Evolutionary conservation across 2,888 invertebrate genomes (phyloP).

Genomic region (Polydrusus cervinus): DNA sequence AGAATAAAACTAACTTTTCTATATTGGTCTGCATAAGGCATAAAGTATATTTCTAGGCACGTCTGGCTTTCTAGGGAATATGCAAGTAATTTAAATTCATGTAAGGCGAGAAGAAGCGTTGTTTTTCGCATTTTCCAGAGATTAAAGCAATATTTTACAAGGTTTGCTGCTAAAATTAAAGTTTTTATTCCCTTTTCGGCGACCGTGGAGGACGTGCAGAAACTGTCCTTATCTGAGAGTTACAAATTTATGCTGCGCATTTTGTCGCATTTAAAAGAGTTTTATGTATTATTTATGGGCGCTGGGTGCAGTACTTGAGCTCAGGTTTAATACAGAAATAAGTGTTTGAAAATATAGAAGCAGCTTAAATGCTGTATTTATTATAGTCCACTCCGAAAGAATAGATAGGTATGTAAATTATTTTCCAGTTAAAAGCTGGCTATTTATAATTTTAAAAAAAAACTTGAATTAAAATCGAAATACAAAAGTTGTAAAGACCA

Average conservation of each 20-base stretch:
- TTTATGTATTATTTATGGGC: slow-evolving; percentile 64
- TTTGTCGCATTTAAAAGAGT: slow-evolving; percentile 67
- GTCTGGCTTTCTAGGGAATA: slow-evolving; percentile 47
- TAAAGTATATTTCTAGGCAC: slow-evolving; percentile 48
- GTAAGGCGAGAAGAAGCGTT: slow-evolving; percentile 70
- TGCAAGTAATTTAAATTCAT: slow-evolving; percentile 70
- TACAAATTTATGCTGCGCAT: slow-evolving; percentile 68
- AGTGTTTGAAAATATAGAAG: slow-evolving; percentile 41
- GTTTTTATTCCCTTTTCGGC: slow-evolving; percentile 62
- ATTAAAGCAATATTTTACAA: slow-evolving; percentile 72
- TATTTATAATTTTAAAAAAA: not conserved
- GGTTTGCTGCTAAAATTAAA: slow-evolving; percentile 68
- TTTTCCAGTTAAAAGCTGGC: slow-evolving; percentile 19
- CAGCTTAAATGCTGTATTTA: slow-evolving; percentile 38
- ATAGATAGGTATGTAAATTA: slow-evolving; percentile 37
- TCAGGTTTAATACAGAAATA: slow-evolving; percentile 53
- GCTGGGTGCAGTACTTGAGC: slow-evolving; percentile 30
- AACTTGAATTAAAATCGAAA: not conserved
- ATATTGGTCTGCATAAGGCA: slow-evolving; percentile 46
- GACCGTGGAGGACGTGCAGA: slow-evolving; percentile 65
- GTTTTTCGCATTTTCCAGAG: slow-evolving; percentile 70
- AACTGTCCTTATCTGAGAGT: slow-evolving; percentile 68
- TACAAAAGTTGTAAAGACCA: not conserved
- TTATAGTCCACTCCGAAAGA: slow-evolving; percentile 13
- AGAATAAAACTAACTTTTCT: slow-evolving; percentile 45